These are phyloP conservation scores for Phycodurus eques DNA, from an alignment of 2,113 vertebrate genomes.

Conservation along the genomic window DNA sequence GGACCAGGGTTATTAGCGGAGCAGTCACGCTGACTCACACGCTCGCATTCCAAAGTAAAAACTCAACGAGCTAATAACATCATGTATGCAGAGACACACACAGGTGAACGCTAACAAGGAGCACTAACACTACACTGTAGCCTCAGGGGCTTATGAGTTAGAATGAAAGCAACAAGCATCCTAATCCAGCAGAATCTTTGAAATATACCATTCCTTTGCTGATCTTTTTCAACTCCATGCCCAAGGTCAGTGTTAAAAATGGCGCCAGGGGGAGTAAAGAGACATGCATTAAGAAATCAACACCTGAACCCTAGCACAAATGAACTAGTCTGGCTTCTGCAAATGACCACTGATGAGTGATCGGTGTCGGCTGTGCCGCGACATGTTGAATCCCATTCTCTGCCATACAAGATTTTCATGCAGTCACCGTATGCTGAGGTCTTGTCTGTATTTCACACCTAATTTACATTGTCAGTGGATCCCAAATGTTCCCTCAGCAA, in stretches of 20 bases:
- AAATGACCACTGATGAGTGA: constrained; percentile 35
- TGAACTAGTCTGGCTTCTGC: constrained; percentile 42
- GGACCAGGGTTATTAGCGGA: constrained; percentile 46
- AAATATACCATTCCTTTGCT: constrained; percentile 34
- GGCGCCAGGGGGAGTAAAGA: constrained; percentile 11
- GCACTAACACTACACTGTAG: not conserved
- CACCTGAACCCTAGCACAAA: constrained; percentile 26
- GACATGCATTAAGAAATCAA: constrained; percentile 15
- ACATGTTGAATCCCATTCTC: constrained; percentile 23
- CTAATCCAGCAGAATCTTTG: constrained; percentile 22
- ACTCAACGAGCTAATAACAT: not conserved
- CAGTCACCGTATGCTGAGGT: not conserved
- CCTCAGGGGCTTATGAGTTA: not conserved
- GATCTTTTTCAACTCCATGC: constrained; percentile 25
- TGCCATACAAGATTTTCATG: constrained; percentile 11
- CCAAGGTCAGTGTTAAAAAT: constrained; percentile 51
- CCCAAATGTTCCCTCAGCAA: not conserved
- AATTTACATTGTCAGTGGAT: constrained; percentile 19
- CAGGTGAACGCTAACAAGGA: not conserved
- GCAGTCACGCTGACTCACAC: constrained; percentile 32
- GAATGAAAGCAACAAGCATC: constrained; percentile 19
- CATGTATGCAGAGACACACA: not conserved
- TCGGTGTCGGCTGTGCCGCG: not conserved
- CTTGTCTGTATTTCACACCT: not conserved
- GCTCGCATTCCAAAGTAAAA: constrained; percentile 10